Percentiles rank a stretch among this genome's conserved stretches.
These are phyloP conservation scores for Diaprepes abbreviatus DNA, from an alignment of 2,888 invertebrate genomes.

Conservation along the genomic window DNA sequence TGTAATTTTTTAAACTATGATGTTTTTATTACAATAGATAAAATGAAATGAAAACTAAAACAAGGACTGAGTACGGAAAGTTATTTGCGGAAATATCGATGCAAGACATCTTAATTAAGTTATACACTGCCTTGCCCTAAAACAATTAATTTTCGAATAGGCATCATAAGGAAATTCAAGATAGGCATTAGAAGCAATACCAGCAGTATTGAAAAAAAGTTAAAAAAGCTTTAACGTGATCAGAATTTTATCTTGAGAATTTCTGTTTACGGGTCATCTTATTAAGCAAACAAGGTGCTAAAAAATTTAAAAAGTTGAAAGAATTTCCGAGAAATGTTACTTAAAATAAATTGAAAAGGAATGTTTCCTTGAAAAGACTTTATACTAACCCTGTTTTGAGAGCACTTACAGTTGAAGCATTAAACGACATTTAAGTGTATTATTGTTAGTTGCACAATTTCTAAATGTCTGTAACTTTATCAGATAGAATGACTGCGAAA, in stretches of 20 bases:
- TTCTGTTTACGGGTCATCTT: not conserved
- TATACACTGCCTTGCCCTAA: no score
- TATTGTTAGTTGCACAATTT: slow-evolving; percentile 64
- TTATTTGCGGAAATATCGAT: no score
- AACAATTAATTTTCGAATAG: no score
- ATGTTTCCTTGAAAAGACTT: not conserved
- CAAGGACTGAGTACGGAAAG: no score
- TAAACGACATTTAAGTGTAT: slow-evolving; percentile 58
- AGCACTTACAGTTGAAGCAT: slow-evolving; percentile 56
- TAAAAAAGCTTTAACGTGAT: no score
- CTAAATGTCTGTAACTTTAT: slow-evolving; percentile 58
- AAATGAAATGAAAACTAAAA: no score
- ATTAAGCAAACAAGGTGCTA: not conserved
- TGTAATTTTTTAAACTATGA: no score
- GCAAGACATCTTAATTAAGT: no score
- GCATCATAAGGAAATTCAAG: no score
- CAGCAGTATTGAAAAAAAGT: no score
- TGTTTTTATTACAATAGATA: no score
- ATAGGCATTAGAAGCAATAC: no score
- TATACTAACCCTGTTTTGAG: slow-evolving; percentile 32
- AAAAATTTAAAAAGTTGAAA: not conserved
- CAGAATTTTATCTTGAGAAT: not conserved
- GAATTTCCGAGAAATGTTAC: not conserved
- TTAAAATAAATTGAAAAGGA: not conserved
- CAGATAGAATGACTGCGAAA: slow-evolving; percentile 48